Conservation (phyloP, 2,888 invertebrate species). For the Erebia ligea region DNA sequence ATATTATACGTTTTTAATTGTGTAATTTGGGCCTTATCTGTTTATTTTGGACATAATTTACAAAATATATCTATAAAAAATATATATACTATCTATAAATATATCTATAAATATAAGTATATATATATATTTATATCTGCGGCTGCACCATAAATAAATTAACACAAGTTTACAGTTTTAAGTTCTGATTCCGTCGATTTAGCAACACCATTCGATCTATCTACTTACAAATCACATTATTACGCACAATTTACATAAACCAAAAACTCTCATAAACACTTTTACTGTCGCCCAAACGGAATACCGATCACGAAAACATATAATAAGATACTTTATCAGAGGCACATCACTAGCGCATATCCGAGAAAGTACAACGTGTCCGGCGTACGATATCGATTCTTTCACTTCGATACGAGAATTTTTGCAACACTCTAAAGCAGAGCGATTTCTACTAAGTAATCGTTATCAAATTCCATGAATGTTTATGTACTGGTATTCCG, state of each 20-base stretch:
- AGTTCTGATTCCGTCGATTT: not conserved
- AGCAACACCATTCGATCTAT: not conserved
- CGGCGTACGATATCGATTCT: conserved; percentile 46
- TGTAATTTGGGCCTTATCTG: too few species aligned
- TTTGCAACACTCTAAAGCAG: conserved; percentile 43
- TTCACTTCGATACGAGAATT: conserved; percentile 49
- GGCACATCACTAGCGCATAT: conserved; percentile 37
- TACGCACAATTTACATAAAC: conserved; percentile 7
- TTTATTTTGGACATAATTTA: too few species aligned
- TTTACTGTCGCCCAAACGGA: conserved; percentile 25
- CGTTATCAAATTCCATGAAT: conserved; percentile 31
- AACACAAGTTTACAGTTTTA: not conserved
- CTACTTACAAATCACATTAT: not conserved
- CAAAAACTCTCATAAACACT: conserved; percentile 27
- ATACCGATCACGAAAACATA: conserved; percentile 35
- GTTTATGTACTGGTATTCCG: conserved; percentile 14
- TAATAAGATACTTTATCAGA: conserved; percentile 33
- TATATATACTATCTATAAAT: too few species aligned
- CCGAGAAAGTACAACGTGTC: conserved; percentile 51
- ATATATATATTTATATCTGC: too few species aligned
- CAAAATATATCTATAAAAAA: too few species aligned
- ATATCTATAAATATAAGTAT: too few species aligned
- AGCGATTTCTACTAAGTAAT: conserved; percentile 41
- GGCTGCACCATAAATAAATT: not conserved
- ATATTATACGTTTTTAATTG: too few species aligned